A percentile compares a stretch with the other conserved stretches of the same genome.
phyloP scores from a whole-genome alignment of 2,797 vertebrate genomes.

The Acipenser ruthenus region DNA sequence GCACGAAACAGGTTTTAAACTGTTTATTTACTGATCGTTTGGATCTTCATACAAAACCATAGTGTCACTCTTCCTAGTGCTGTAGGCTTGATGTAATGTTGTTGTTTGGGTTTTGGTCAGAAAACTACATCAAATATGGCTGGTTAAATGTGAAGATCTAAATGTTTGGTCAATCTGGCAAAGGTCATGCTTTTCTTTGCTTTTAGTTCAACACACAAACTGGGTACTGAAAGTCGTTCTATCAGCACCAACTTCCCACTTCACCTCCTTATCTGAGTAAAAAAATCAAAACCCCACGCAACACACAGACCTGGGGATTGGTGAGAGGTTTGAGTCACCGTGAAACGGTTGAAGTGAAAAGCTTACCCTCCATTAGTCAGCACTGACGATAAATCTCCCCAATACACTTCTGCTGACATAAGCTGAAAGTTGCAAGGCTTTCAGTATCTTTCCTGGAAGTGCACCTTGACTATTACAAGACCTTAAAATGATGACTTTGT shows the following conservation, averaged over 20 bases:
- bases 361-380: not conserved
- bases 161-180: no score
- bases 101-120: no score
- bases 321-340: not conserved
- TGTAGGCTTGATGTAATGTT: no score
- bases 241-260: not conserved
- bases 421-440: slow-evolving; percentile 1
- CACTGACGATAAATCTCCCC: slow-evolving; percentile 1
- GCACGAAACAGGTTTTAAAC: no score
- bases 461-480: not conserved
- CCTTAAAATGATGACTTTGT: not conserved
- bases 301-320: not conserved
- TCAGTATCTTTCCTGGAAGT: slow-evolving; percentile 4
- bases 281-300: not conserved
- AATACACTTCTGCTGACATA: not conserved
- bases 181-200: no score
- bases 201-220: not conserved
- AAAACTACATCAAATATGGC: no score
- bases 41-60: no score
- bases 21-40: no score
- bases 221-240: not conserved
- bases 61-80: no score
- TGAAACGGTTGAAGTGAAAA: not conserved
- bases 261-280: not conserved
- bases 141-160: no score